Evolutionary conservation across 2,797 vertebrate genomes (phyloP).

Genomic region (Dipus sagitta): DNA sequence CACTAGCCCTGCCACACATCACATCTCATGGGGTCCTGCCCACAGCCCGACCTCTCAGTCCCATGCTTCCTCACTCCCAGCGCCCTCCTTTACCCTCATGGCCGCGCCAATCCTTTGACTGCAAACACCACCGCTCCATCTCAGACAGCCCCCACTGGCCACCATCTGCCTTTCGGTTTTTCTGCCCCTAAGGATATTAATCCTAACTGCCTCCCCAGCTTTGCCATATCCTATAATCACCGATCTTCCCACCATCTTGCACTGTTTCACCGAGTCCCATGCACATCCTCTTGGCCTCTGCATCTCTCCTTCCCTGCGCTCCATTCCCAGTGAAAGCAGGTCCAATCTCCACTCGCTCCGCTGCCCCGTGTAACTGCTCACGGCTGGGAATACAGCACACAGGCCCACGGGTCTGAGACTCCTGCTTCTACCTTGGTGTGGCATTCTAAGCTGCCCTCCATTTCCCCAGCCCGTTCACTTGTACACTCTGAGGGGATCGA

Average conservation of each 20-base stretch:
- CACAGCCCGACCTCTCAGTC: not conserved
- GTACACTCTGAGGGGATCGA: not conserved
- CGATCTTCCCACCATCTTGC: not conserved
- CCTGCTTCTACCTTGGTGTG: not conserved
- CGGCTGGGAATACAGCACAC: not conserved
- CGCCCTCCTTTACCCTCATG: not conserved
- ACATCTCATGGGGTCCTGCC: not conserved
- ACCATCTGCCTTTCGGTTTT: not conserved
- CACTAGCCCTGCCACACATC: not conserved
- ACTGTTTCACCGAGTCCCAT: not conserved
- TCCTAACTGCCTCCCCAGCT: not conserved
- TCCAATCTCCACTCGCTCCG: not conserved
- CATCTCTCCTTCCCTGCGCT: not conserved
- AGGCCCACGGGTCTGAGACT: not conserved
- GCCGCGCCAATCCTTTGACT: rapidly evolving
- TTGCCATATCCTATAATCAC: not conserved
- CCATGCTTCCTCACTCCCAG: not conserved
- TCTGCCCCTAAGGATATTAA: not conserved
- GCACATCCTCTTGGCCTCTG: not conserved
- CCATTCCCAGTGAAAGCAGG: not conserved
- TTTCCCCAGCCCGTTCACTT: not conserved
- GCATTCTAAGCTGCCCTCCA: not conserved
- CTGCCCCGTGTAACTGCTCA: not conserved
- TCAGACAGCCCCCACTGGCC: not conserved
- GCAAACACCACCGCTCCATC: not conserved